Base-by-base conservation (phyloP, 2,113 vertebrate species). In the Kobus ellipsiprymnus region DNA sequence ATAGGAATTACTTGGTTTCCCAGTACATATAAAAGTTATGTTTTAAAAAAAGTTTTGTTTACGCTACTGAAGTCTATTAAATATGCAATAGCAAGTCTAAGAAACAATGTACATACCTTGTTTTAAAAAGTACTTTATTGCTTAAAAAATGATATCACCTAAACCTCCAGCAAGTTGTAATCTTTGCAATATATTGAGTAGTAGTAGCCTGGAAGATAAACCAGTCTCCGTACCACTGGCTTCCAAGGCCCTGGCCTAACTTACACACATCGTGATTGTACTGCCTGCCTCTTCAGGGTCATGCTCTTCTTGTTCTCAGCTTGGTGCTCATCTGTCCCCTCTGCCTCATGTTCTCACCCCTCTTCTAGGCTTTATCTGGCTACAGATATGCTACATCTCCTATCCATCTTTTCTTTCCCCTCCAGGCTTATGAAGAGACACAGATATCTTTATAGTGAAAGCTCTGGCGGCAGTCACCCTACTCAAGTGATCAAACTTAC, bases 361-460 rank as follows among this genome's bases (percentile, higher is more conserved):
- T 93, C 83, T 50, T 80, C 46, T 91, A 23, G 52, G 10, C 27
- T 84, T 93, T 91, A n/a, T 52, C 60, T 96, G 33, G 30, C 46
- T 90, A 60, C 44, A 93, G 83, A 60, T 92, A 80, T 55, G 67
- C 57, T 67, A 33, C 0, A 36, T 21, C 36, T 90, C 50, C 60
- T 71, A 55, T 29, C 29, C 40, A 88, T 74, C 62, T 48, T 92
- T 50, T 90, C 64, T 78, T 83, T 97, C 55, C 44, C 80, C 11
- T 64, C 21, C 4, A 85, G 52, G 36, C 30, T 85, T 91, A 57
- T 52, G 55, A 92, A 84, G 21, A 40, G 64, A 40, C 5, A 77
- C 64, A 92, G 27, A 33, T 78, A 55, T 7, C 52, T 60, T 64
- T 85, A 48, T 25, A 85, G 5, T 33, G 21, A 62, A 74, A 86